These are phyloP conservation scores for Chrysotoxum bicinctum DNA, from an alignment of 2,888 invertebrate genomes.

Conservation along the genomic window DNA sequence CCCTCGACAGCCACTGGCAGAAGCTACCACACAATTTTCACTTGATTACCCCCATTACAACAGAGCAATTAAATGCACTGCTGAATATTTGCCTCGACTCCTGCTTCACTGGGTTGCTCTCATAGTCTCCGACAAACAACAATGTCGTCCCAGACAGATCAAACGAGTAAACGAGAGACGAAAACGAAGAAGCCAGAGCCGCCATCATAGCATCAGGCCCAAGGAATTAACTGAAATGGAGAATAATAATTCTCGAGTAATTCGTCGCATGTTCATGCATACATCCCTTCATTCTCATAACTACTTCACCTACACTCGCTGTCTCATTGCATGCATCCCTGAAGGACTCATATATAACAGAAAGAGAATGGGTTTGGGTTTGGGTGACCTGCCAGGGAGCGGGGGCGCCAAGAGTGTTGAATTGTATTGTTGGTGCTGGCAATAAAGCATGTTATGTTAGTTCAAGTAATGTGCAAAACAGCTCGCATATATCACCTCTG, in stretches of 20 bases:
- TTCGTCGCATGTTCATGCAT: constrained; percentile 54
- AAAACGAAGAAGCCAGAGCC: neutral
- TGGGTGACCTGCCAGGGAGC: neutral
- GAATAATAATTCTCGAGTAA: constrained; percentile 71
- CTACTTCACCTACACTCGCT: constrained; percentile 18
- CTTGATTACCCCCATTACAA: constrained; percentile 72
- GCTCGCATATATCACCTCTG: constrained; percentile 69
- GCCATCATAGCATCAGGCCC: constrained; percentile 29
- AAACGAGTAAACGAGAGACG: constrained; percentile 43
- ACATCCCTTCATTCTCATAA: constrained; percentile 26
- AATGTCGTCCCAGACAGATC: constrained; percentile 48
- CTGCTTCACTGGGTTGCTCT: constrained; percentile 4
- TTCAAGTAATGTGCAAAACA: constrained; percentile 72
- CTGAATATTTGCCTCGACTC: constrained; percentile 48
- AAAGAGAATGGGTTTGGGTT: neutral
- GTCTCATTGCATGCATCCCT: constrained; percentile 51
- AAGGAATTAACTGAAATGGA: constrained; percentile 70
- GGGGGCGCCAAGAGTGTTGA: constrained; percentile 35
- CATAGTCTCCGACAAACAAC: constrained; percentile 6
- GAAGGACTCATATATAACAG: constrained; percentile 44
- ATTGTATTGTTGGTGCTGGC: constrained; percentile 62
- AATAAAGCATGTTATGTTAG: constrained; percentile 70
- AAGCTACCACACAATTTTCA: constrained; percentile 68
- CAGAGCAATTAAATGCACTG: constrained; percentile 71
- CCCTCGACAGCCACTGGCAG: constrained; percentile 40